Evolutionary conservation across 1,140 invertebrate genomes (phyloP), one percentile per base, ranked within the genome.

Genomic region (Drusus annulatus): DNA sequence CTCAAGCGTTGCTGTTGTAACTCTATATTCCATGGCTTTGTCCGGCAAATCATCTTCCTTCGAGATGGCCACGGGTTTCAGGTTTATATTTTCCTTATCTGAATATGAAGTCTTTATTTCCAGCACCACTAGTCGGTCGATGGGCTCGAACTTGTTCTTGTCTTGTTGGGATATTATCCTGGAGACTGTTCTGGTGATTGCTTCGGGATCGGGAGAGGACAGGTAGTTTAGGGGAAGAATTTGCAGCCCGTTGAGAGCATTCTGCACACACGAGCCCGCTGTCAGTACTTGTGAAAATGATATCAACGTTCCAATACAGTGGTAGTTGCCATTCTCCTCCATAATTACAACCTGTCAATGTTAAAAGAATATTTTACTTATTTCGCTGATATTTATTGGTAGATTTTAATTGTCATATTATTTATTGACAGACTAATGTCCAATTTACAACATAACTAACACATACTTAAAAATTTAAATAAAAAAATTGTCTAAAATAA

Each of bases 301-400:
- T 36, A 71, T 71, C 31, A 71, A 23, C 4, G 10, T 45, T 71
- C 68, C 68, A 6, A 71, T 50, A 10, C 68, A 71, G 7, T 50
- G 31, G 6, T 15, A 71, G 50, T 16, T 16, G 7, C 50, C 28
- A 10, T 16, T 8, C n/a, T 71, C 19, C 21, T 36, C 16, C 17
- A 21, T 45, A 17, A 71, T 21, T 10, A 71, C 21, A 45, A 71
- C 68, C 68, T 71, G 2, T 15, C 5, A 69, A 45, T 45, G 7
- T 45, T 13, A 45, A 10, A 8, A 13, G 13, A 45, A 45, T 8
- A 1, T 45, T 13, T 7, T 8, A 45, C 8, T 8, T 4, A 28
- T 28, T 2, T 5, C 25, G 25, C 5, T 28, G 25, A 28, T n/a
- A n/a, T n/a, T 28, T 28, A 28, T 2, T 28, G 25, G 5, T 28